Evolutionary conservation across 2,888 invertebrate species (phyloP).

Genomic region (Thyatira batis): DNA sequence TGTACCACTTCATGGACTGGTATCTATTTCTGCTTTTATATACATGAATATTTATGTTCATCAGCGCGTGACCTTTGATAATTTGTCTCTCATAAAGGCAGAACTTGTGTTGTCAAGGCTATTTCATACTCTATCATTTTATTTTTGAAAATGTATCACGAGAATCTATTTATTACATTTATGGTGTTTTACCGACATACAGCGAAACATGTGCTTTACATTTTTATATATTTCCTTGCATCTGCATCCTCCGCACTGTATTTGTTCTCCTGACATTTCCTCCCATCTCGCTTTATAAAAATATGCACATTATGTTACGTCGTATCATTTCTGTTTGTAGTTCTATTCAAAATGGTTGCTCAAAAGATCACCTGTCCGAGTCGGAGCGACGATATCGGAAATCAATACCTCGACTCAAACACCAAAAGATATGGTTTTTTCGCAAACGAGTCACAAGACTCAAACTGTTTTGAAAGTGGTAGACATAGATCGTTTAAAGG

Average conservation of each 20-base stretch:
- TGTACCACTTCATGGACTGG: slow-evolving; percentile 21
- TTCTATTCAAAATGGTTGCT: slow-evolving; percentile 82
- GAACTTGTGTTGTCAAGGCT: slow-evolving; percentile 12
- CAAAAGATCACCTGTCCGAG: slow-evolving; percentile 80
- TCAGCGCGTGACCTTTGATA: slow-evolving; percentile 37
- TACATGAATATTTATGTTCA: slow-evolving; percentile 32
- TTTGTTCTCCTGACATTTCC: slow-evolving; percentile 19
- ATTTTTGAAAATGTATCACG: background rate
- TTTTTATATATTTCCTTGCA: slow-evolving; percentile 15
- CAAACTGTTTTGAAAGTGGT: slow-evolving; percentile 78
- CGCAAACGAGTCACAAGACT: slow-evolving; percentile 79
- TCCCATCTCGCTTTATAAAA: slow-evolving; percentile 63
- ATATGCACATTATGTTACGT: slow-evolving; percentile 81
- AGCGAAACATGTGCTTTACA: slow-evolving; percentile 9
- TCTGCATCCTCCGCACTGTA: slow-evolving; percentile 7
- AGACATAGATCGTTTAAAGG: slow-evolving; percentile 79
- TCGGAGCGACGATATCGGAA: slow-evolving; percentile 79
- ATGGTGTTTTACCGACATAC: background rate
- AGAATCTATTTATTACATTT: background rate
- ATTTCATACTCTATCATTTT: background rate
- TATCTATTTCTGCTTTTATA: slow-evolving; percentile 23
- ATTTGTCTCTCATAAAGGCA: slow-evolving; percentile 14
- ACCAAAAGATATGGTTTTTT: slow-evolving; percentile 81
- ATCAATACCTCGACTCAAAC: slow-evolving; percentile 66
- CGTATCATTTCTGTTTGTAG: slow-evolving; percentile 82